Evolutionary conservation across 2,797 vertebrate species (phyloP).

Genomic region (Sebastolobus alascanus): DNA sequence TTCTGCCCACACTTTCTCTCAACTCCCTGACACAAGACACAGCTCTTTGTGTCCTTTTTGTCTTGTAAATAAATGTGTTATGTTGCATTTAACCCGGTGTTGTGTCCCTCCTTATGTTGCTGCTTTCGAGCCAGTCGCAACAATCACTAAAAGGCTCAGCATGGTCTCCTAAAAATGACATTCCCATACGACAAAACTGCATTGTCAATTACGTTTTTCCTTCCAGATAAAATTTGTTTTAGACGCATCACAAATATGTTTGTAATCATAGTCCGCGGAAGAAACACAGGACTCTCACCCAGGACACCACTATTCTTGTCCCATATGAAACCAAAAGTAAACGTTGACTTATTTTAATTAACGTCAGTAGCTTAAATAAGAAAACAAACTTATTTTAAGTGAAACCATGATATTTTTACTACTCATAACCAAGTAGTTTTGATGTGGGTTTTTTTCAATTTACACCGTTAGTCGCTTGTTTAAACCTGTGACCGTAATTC

Average conservation of each 20-base stretch:
- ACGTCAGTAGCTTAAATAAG: neutral
- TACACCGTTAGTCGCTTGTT: neutral
- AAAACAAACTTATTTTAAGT: neutral
- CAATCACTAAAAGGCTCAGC: no score
- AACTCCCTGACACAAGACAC: no score
- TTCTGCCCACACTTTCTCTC: no score
- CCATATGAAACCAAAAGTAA: neutral
- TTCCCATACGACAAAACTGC: neutral
- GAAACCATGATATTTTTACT: neutral
- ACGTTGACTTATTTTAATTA: neutral
- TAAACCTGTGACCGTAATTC: neutral
- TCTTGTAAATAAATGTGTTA: no score
- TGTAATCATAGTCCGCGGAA: neutral
- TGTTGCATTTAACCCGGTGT: no score
- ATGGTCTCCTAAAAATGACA: neutral
- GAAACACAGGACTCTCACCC: neutral
- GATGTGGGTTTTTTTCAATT: neutral
- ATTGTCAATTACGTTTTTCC: neutral
- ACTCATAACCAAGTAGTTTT: neutral
- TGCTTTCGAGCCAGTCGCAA: no score
- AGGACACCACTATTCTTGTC: accelerated
- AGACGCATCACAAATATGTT: no score
- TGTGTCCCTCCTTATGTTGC: no score
- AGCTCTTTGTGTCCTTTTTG: no score
- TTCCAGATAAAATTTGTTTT: neutral